Percentiles rank a stretch among this genome's conserved stretches.
These are phyloP conservation scores for Ornithoptera alexandrae DNA, from an alignment of 2,888 invertebrate species.

Conservation along the genomic window DNA sequence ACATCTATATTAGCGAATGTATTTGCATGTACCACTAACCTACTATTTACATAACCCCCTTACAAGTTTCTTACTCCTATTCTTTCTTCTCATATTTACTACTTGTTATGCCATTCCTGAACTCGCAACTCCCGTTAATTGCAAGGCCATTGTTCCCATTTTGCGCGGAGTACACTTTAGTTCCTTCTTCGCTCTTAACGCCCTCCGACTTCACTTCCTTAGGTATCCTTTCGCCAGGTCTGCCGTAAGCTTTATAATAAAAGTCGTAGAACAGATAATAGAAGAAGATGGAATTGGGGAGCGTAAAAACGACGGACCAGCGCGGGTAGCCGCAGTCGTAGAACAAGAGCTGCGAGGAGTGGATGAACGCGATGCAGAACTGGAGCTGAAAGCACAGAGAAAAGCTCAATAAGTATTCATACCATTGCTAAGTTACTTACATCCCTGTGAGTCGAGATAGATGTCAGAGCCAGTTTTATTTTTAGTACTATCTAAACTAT, in stretches of 20 bases:
- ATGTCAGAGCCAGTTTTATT: background rate
- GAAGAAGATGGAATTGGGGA: constrained; percentile 95
- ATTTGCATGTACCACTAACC: constrained; percentile 29
- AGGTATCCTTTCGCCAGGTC: constrained; percentile 46
- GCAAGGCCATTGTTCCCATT: constrained; percentile 42
- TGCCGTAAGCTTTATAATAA: constrained; percentile 88
- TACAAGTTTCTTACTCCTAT: constrained; percentile 25
- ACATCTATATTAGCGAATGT: background rate
- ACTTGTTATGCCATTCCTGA: constrained; percentile 23
- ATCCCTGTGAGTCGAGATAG: background rate
- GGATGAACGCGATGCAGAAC: constrained; percentile 92
- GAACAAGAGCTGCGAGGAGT: constrained; percentile 91
- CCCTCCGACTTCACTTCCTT: constrained; percentile 30
- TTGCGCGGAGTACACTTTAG: constrained; percentile 36
- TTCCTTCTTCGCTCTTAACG: constrained; percentile 36
- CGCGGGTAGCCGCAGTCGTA: constrained; percentile 94
- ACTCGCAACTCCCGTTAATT: constrained; percentile 30
- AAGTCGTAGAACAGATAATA: constrained; percentile 95
- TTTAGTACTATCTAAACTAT: too few relatives aligned
- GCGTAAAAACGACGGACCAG: constrained; percentile 89
- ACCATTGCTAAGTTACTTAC: too few relatives aligned
- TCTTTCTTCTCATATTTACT: constrained; percentile 35
- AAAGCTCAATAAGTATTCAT: too few relatives aligned
- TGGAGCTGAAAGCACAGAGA: constrained; percentile 83
- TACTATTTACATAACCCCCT: constrained; percentile 32